Evolutionary conservation across 2,888 invertebrate genomes (phyloP).

Genomic region (Caenorhabditis sulstoni): DNA sequence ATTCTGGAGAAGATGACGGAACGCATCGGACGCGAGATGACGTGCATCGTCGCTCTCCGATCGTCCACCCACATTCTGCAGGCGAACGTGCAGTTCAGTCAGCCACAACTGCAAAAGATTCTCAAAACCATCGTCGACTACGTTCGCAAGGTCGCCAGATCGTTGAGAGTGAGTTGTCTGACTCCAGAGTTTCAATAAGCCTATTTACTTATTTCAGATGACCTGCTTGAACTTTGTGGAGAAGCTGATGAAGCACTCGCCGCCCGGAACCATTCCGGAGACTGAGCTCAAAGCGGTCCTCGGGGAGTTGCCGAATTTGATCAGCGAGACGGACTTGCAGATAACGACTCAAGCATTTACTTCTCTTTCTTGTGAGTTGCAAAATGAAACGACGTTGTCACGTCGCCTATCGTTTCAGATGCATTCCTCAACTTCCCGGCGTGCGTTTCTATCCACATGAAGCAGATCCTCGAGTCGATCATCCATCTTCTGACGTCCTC

Average conservation of each 20-base stretch:
- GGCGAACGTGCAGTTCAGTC: conserved; percentile 17
- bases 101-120: conserved; percentile 3
- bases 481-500: conserved; percentile 63
- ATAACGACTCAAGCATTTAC: conserved; percentile 87
- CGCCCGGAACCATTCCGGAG: conserved; percentile 16
- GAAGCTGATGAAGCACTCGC: conserved; percentile 85
- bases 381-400: too few species aligned
- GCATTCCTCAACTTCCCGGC: conserved; percentile 42
- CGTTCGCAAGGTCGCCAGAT: conserved; percentile 41
- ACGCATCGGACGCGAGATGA: conserved; percentile 95
- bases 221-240: conserved; percentile 31
- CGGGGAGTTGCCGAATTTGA: conserved; percentile 90
- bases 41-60: conserved; percentile 95
- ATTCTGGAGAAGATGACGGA: conserved; percentile 96
- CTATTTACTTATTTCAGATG: conserved; percentile 36
- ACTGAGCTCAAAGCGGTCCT: conserved; percentile 81
- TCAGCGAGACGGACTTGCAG: conserved; percentile 95
- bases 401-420: too few species aligned
- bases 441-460: conserved; percentile 75
- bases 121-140: conserved; percentile 23
- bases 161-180: conserved; percentile 38
- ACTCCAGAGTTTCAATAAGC: neutral
- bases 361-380: conserved; percentile 62
- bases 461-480: conserved; percentile 85
- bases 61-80: conserved; percentile 85